A percentile compares a stretch with the other conserved stretches of the same genome.
Conservation (phyloP, 2,888 invertebrate species). For the Candidula unifasciata region DNA sequence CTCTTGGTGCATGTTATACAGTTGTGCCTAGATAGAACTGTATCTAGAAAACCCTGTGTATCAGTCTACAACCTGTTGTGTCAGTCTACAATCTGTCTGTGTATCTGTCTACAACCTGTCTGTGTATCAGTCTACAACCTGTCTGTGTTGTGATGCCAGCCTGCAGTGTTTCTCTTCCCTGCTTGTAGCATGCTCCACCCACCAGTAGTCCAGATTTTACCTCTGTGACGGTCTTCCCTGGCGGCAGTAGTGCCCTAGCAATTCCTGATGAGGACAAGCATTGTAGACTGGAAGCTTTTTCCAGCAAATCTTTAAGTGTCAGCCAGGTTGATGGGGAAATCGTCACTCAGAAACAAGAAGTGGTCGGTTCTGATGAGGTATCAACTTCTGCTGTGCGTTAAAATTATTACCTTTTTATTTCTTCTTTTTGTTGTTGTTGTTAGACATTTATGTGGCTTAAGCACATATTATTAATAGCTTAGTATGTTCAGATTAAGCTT, state of each 20-base stretch:
- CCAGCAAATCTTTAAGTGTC: not conserved
- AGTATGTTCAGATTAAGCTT: too few species aligned
- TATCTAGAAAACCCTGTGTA: not conserved
- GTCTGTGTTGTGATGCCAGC: not conserved
- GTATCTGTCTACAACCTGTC: not conserved
- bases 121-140: too few species aligned
- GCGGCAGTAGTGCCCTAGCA: not conserved
- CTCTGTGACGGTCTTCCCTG: not conserved
- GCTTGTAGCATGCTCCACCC: slow-evolving; percentile 35
- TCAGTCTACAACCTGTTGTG: too few species aligned
- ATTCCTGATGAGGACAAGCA: not conserved
- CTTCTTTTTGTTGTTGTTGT: not conserved
- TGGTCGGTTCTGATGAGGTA: slow-evolving; percentile 25
- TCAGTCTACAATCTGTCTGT: too few species aligned
- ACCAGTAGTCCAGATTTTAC: not conserved
- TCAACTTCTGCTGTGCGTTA: not conserved
- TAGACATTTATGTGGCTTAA: not conserved
- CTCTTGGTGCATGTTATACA: too few species aligned
- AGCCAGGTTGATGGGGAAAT: not conserved
- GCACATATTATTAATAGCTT: too few species aligned
- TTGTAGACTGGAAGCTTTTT: not conserved
- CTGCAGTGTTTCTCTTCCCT: slow-evolving; percentile 1
- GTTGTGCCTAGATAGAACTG: too few species aligned
- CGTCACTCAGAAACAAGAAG: not conserved
- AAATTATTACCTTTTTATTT: not conserved